A percentile compares a stretch with the other conserved stretches of the same genome.
Conservation (phyloP, 2,888 invertebrate genomes). For the Helicoverpa assulta region DNA sequence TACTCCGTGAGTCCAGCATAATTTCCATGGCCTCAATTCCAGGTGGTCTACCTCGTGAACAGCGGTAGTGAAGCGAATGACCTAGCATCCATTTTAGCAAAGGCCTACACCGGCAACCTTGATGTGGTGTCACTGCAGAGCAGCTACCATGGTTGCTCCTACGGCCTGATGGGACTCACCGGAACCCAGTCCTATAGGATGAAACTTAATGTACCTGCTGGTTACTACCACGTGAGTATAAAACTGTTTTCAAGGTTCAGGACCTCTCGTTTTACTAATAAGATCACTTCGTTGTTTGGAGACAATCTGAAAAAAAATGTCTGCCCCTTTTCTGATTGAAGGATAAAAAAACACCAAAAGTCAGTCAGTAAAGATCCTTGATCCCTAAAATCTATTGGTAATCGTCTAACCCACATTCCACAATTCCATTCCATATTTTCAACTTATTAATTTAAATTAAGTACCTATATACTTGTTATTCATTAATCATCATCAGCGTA, state of each 20-base stretch:
- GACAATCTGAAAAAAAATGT: no score
- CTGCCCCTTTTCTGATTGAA: no score
- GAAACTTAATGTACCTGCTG: conserved; percentile 92
- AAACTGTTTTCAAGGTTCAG: not conserved
- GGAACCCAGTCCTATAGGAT: conserved; percentile 95
- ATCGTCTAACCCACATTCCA: no score
- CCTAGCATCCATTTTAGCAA: conserved; percentile 96
- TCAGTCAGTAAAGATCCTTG: no score
- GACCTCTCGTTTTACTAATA: not conserved
- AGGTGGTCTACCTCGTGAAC: conserved; percentile 98
- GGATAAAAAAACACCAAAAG: no score
- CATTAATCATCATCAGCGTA: not conserved
- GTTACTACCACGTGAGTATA: conserved; percentile 94
- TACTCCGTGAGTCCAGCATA: no score
- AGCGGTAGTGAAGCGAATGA: conserved; percentile 99
- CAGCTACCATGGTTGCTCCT: conserved; percentile 97
- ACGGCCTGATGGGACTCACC: conserved; percentile 95
- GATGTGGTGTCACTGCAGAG: conserved; percentile 97
- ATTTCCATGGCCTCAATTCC: conserved; percentile 40
- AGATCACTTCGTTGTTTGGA: no score
- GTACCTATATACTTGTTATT: no score
- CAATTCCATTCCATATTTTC: no score
- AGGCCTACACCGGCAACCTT: conserved; percentile 95
- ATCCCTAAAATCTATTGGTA: no score
- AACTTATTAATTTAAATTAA: no score